These are phyloP conservation scores for Nothocercus nigrocapillus DNA, from an alignment of 2,113 vertebrate genomes.

Conservation along the genomic window DNA sequence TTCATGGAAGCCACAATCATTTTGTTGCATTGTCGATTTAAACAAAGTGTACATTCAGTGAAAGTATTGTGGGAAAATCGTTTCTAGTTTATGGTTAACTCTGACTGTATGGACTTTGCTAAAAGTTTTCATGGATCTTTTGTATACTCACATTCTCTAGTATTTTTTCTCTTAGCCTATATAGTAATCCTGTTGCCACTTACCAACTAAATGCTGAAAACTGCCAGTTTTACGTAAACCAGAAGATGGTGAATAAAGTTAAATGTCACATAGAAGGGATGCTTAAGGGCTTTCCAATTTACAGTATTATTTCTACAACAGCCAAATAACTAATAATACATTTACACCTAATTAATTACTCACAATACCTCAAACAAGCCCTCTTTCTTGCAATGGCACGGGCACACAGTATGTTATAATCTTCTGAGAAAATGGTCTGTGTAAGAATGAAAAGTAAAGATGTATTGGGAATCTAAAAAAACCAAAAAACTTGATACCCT, in stretches of 20 bases:
- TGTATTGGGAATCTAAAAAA: not conserved
- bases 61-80: not conserved
- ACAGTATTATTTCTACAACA: not conserved
- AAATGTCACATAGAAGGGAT: not conserved
- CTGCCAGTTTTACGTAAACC: not conserved
- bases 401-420: not conserved
- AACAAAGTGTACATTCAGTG: not conserved
- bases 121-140: constrained; percentile 11
- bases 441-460: not conserved
- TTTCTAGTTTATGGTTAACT: not conserved
- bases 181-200: not conserved
- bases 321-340: not conserved
- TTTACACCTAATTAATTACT: not conserved
- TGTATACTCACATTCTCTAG: not conserved
- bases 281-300: constrained; percentile 19
- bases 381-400: not conserved
- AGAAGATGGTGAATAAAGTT: not conserved
- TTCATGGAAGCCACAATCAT: not conserved
- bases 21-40: not conserved
- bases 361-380: not conserved
- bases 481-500: not conserved
- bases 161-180: constrained; percentile 9
- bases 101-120: not conserved
- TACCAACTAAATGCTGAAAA: not conserved
- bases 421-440: not conserved